phyloP scores from a whole-genome alignment of 2,797 vertebrate species.

The Trachops cirrhosus region DNA sequence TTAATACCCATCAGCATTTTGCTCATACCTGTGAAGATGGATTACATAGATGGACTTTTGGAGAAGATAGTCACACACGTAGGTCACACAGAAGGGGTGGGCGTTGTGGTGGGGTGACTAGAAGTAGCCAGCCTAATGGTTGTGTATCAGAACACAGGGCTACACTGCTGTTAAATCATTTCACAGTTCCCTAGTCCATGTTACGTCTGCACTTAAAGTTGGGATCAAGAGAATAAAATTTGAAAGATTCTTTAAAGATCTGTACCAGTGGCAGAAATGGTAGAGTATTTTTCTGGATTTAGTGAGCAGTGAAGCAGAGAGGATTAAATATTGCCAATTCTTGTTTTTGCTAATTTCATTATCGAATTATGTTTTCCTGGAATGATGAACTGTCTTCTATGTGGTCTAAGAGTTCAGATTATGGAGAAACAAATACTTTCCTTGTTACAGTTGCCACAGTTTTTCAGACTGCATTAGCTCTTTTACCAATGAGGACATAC shows the following conservation, averaged over 20 bases:
- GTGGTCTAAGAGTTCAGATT: slow-evolving; percentile 33
- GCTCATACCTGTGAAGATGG: background rate
- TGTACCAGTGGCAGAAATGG: background rate
- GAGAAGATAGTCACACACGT: background rate
- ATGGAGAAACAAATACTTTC: slow-evolving; percentile 27
- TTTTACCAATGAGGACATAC: background rate
- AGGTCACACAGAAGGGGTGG: background rate
- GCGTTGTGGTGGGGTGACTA: background rate
- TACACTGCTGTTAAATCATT: background rate
- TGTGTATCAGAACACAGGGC: background rate
- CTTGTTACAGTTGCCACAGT: background rate
- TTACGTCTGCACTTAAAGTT: background rate
- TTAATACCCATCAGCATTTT: background rate
- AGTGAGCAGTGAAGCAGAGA: background rate
- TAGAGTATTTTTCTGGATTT: background rate
- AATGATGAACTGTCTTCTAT: background rate
- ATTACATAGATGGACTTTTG: background rate
- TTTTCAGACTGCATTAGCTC: background rate
- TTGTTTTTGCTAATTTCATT: background rate
- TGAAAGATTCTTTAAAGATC: background rate
- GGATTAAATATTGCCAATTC: background rate
- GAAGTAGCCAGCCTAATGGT: background rate
- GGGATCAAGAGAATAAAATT: background rate
- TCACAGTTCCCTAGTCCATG: background rate
- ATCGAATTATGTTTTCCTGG: slow-evolving; percentile 42